Evolutionary conservation across 2,888 invertebrate species (phyloP), one percentile per base, ranked within the genome.

Genomic region (Chromoteleia sp.): DNA sequence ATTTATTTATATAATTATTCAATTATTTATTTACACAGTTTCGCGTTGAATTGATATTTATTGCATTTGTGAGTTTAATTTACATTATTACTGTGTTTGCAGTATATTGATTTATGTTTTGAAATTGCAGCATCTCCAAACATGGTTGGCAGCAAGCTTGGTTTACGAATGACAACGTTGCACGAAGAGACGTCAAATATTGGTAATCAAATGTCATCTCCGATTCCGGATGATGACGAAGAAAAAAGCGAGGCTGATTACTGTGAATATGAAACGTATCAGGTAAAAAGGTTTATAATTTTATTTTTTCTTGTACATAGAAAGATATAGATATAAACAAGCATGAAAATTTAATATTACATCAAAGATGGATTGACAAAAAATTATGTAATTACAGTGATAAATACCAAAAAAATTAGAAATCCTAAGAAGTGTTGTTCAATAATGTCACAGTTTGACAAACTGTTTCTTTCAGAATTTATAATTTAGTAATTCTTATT

Each of bases 111-210:
- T 33, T 65, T 43, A n/a, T 56, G 2, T 65, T 45, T 73, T 74
- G 39, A 43, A 25, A 43, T 89, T 93, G 83, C 92, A 95, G 97
- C 96, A 86, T 97, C 97, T 41, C 97, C 97, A 45, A 98, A 97
- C 84, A 93, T 93, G 68, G 89, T 90, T 68, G 95, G 96, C 86
- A 94, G 95, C 83, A 98, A 98, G 92, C 92, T 97, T 87, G 96
- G 97, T 50, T 93, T 97, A 87, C 95, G 98, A 52, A 97, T 98
- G 97, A 97, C 97, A 58, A 98, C 98, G 0, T 92, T 98, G 48
- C 96, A 98, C 89, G 98, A 98, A 91, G 98, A 98, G 92, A 90
- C 90, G 25, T 89, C 88, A 30, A 90, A 90, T 77, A 81, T 84
- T 7, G 87, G 88, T 0, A 90, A 90, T 79, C 89, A 89, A 48